phyloP scores from a whole-genome alignment of 37 sponge, comb jelly and placozoan species.

The Ianthella basta region DNA sequence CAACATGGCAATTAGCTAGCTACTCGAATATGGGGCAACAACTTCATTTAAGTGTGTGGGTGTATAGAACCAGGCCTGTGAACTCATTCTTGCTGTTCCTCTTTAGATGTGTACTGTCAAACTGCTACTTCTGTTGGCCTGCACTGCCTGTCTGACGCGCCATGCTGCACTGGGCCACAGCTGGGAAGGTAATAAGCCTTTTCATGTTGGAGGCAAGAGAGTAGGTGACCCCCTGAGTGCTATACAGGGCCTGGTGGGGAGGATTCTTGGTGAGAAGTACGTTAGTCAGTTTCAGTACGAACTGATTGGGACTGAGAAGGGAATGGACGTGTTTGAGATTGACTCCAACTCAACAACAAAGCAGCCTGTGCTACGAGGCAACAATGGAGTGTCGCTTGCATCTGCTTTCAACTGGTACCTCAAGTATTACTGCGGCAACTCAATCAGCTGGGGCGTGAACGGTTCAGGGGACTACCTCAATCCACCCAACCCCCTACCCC shows the following conservation, averaged over 20 bases:
- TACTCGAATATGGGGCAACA: no score
- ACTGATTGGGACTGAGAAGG: conserved; percentile 6
- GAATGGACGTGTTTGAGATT: conserved; percentile 48
- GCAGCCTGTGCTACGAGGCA: conserved; percentile 35
- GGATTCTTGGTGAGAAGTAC: conserved; percentile 44
- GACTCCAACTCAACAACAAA: not conserved
- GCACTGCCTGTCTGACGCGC: no score
- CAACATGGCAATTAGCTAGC: no score
- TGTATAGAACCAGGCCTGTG: no score
- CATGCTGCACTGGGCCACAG: not conserved
- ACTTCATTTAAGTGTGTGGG: no score
- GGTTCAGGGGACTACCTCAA: conserved; percentile 47
- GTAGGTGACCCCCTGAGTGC: conserved; percentile 1
- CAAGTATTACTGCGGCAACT: conserved; percentile 35
- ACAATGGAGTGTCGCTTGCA: conserved; percentile 53
- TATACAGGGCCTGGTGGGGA: conserved; percentile 37
- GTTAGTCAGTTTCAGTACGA: conserved; percentile 36
- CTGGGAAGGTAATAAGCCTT: not conserved
- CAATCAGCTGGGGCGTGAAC: conserved; percentile 43
- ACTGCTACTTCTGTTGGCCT: no score
- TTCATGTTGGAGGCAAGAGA: no score
- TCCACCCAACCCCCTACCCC: not conserved
- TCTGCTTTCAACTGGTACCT: conserved; percentile 53
- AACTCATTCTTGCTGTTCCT: no score
- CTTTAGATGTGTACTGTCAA: no score